Base-by-base conservation (phyloP, 1,140 invertebrate species). In the Paracyclopina nana region DNA sequence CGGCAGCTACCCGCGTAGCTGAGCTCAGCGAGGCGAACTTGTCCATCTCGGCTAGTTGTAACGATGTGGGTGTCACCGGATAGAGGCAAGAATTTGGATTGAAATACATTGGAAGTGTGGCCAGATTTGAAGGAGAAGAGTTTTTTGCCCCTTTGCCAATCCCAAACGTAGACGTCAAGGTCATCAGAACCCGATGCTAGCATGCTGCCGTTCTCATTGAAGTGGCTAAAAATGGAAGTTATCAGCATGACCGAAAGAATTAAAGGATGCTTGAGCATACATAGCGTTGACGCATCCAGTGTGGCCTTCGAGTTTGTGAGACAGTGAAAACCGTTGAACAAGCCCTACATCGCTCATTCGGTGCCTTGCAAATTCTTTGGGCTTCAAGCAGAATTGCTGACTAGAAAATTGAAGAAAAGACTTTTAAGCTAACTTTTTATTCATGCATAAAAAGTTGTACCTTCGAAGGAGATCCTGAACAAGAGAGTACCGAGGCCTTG, bases 151-250 rank as follows among this genome's bases (percentile, higher is more conserved):
- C 68, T 60, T 11, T 80, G 74, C 87, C 87, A 94, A 61, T 94
- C 79, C 88, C 88, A 95, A 18, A 95, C 64, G 25, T 82, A 70
- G 25, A 91, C 73, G 38, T 74, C 71, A 8, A 79, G 72, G 68
- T 95, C 90, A 70, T 95, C 87, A 0, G 87, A 92, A 4, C 82
- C 85, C 62, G 82, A 87, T 0, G 77, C 82, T 44, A 92, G 62
- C 40, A 79, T 65, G 40, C 75, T 74, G 29, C 82, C 82, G 68
- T 65, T 58, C 44, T 73, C 71, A 67, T 88, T 88, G 63, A 94
- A 95, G 67, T 84, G n/a, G n/a, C n/a, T n/a, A n/a, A n/a, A n/a
- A n/a, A n/a, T n/a, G n/a, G n/a, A n/a, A n/a, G n/a, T n/a, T n/a
- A n/a, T n/a, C n/a, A n/a, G n/a, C n/a, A n/a, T n/a, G n/a, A n/a